A percentile compares a stretch with the other conserved stretches of the same genome.
Conservation (phyloP, 2,113 vertebrate species). For the Motacilla alba region DNA sequence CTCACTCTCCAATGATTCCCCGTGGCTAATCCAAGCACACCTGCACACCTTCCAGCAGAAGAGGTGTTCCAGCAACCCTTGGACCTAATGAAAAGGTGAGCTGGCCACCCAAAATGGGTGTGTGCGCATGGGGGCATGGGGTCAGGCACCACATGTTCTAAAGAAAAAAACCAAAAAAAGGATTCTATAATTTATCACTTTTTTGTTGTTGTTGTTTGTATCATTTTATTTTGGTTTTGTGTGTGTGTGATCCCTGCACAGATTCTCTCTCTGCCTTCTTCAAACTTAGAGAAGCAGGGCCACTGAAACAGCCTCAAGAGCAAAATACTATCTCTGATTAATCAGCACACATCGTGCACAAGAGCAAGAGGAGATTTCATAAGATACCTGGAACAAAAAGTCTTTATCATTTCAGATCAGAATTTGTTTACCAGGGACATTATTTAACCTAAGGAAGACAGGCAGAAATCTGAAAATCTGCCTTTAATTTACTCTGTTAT, state of each 20-base stretch:
- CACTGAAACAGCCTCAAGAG: neutral
- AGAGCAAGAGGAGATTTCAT: neutral
- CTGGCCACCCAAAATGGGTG: neutral
- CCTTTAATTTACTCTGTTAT: neutral
- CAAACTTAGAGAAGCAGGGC: neutral
- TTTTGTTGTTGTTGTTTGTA: neutral
- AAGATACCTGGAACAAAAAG: neutral
- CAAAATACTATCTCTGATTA: neutral
- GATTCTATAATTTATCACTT: neutral
- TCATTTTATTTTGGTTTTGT: neutral
- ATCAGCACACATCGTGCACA: neutral
- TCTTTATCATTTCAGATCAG: constrained; percentile 12
- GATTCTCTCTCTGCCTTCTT: neutral
- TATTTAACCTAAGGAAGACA: constrained; percentile 27
- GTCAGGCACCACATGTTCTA: neutral
- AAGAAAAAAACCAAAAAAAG: neutral
- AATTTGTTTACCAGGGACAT: constrained; percentile 9
- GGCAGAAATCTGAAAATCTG: constrained; percentile 8
- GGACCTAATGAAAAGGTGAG: neutral
- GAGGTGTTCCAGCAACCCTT: neutral
- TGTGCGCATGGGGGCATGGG: no score
- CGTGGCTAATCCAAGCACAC: neutral
- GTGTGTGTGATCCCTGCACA: neutral
- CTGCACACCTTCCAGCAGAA: neutral
- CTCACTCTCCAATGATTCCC: neutral